Base-by-base conservation (phyloP, 1,140 invertebrate genomes). In the Drosophila micromelanica region DNA sequence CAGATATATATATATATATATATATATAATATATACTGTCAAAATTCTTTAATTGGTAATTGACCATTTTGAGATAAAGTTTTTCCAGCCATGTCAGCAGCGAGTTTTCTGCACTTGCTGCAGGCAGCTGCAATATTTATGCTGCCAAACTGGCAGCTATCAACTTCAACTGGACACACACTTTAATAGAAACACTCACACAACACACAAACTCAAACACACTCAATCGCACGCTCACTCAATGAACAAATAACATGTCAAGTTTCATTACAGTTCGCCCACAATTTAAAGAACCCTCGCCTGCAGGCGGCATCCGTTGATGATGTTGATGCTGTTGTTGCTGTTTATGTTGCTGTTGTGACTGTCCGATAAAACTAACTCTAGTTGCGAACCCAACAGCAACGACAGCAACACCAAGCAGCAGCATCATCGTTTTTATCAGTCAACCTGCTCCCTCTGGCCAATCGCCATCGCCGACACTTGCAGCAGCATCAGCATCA, bases 181-280 rank as follows among this genome's bases (percentile, higher is more conserved):
- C 48, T 56, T n/a, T 5, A 38, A 71, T 27, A 55, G 11, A 55
- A 13, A 40, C 13, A 32, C 17, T 40, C 20, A 9, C n/a, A 5
- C 23, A 17, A n/a, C 6, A 37, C 15, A 42, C 27, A 32, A 9
- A 27, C n/a, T 32, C 37, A 60, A 40, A 69, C 63, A 78, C 62
- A 78, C 63, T 51, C 64, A 84, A 76, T 71, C 69, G 72, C 77
- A 70, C 57, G 63, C 62, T 64, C 59, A 54, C 43, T 80, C 84
- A 80, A 90, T 90, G 84, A 78, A 82, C 82, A 90, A 90, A 90
- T 90, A 90, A 89, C 89, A 90, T 90, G 89, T 90, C 89, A 90
- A 79, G 89, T 90, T 82, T 80, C 80, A 90, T 90, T 91, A 91
- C 80, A 72, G 57, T 62, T 80, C 46, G 59, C 70, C 72, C 65